Evolutionary conservation across 1,140 invertebrate species (phyloP).

Genomic region (Anastatus disparis): DNA sequence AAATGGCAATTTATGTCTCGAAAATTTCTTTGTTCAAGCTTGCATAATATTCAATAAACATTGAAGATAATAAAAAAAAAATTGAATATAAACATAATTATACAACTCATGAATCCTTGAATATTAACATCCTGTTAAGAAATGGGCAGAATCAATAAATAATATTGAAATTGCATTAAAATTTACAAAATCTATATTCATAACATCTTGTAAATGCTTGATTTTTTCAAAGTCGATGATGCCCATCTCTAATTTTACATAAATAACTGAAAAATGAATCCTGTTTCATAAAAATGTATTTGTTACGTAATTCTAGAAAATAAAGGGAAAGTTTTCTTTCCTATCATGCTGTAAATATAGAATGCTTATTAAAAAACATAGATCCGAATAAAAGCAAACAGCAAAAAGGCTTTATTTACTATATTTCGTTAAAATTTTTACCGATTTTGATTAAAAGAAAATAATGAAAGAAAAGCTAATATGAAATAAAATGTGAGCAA

Average conservation of each 20-base stretch:
- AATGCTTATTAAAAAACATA: conserved; percentile 18
- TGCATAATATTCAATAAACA: too few species aligned
- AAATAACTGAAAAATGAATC: conserved; percentile 18
- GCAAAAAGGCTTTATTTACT: background rate
- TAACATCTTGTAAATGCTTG: too few species aligned
- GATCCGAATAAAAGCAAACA: background rate
- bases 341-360: conserved; percentile 19
- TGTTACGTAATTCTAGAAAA: conserved; percentile 29
- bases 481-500: too few species aligned
- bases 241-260: background rate
- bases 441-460: too few species aligned
- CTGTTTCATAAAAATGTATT: conserved; percentile 7
- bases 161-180: too few species aligned
- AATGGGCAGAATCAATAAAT: too few species aligned
- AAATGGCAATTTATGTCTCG: background rate
- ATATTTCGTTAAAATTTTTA: background rate
- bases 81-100: background rate
- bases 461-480: too few species aligned
- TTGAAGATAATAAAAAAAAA: background rate
- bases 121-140: too few species aligned
- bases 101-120: background rate
- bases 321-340: background rate
- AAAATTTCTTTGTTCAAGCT: background rate
- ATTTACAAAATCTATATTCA: too few species aligned
- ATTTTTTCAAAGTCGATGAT: background rate